Conservation (phyloP, 2,113 vertebrate genomes). For the Ochotona curzoniae region DNA sequence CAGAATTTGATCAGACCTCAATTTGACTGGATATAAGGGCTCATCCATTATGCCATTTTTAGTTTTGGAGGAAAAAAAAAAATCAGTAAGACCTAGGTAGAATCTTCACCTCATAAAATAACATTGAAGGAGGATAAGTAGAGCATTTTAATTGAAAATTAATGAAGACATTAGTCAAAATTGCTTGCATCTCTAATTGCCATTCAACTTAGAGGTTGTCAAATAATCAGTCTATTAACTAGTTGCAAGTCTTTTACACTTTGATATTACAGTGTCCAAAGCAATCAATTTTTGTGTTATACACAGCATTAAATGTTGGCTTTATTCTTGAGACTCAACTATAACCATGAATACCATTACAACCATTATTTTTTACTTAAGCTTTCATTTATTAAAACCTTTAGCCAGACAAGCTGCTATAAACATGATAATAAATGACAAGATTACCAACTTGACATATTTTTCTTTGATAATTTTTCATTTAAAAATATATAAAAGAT, state of each 20-base stretch:
- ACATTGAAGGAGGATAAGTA: background rate
- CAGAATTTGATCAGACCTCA: background rate
- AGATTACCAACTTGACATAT: background rate
- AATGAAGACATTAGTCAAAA: slow-evolving; percentile 37
- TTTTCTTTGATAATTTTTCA: background rate
- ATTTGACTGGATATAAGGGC: background rate
- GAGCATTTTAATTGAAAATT: slow-evolving; percentile 38
- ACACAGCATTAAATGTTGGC: background rate
- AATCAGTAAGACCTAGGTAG: background rate
- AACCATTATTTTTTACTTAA: background rate
- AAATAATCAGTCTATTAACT: background rate
- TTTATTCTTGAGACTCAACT: background rate
- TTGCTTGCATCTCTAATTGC: background rate
- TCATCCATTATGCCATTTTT: background rate
- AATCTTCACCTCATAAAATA: background rate
- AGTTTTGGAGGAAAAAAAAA: background rate
- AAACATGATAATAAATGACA: background rate
- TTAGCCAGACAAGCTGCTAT: background rate
- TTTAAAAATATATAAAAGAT: slow-evolving; percentile 2
- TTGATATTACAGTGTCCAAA: slow-evolving; percentile 1
- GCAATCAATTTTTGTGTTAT: background rate
- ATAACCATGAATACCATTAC: background rate
- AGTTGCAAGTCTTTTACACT: background rate
- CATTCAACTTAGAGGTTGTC: background rate
- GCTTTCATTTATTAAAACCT: background rate